Conservation (phyloP, 2,113 vertebrate species). For the Galemys pyrenaicus region DNA sequence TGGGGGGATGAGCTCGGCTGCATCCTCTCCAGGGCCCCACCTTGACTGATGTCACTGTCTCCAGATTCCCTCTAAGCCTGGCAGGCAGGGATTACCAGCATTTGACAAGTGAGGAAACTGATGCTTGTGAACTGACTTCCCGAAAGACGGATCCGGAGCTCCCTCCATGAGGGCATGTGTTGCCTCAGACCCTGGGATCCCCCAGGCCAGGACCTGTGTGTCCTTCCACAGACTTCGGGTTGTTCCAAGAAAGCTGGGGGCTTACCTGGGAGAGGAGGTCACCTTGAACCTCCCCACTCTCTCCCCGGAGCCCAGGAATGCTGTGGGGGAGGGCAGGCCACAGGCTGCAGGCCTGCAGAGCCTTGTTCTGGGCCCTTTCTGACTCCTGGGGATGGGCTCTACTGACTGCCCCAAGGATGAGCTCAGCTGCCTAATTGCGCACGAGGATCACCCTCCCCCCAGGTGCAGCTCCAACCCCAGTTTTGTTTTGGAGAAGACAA, state of each 20-base stretch:
- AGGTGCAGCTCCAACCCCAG: constrained; percentile 48
- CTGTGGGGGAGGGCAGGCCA: neutral
- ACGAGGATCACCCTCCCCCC: constrained; percentile 47
- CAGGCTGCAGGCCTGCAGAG: constrained; percentile 43
- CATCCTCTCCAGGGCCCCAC: neutral
- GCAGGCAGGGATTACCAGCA: neutral
- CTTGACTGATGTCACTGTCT: neutral
- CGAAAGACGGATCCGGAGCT: neutral
- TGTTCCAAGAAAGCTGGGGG: neutral
- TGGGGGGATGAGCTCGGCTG: neutral
- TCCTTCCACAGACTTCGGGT: neutral
- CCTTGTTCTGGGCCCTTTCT: constrained; percentile 49
- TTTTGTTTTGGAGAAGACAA: constrained; percentile 67
- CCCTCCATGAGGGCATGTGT: neutral
- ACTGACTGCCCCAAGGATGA: constrained; percentile 34
- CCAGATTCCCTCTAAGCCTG: neutral
- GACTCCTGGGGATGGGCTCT: constrained; percentile 54
- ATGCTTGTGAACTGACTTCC: neutral
- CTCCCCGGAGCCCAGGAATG: neutral
- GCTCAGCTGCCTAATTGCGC: constrained; percentile 67
- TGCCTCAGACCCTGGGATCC: neutral
- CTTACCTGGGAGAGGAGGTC: neutral
- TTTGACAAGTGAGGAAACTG: neutral
- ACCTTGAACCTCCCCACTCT: neutral
- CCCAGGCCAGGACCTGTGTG: neutral